phyloP scores from a whole-genome alignment of 2,113 vertebrate species.

The Charadrius vociferus region DNA sequence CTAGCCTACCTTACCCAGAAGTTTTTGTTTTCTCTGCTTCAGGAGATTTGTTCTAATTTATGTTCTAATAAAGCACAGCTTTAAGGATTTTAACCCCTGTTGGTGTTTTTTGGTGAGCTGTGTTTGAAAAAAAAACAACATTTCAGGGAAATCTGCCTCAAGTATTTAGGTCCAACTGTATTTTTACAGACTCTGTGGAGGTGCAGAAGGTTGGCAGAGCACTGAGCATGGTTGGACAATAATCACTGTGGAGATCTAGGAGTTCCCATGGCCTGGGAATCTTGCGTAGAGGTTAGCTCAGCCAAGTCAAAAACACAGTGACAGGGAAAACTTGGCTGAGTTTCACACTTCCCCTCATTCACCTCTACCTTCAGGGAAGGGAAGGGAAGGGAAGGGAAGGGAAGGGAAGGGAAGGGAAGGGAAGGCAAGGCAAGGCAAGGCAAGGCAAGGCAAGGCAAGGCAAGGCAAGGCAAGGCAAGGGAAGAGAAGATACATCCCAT shows the following conservation, averaged over 20 bases:
- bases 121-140: background rate
- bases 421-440: too few relatives aligned
- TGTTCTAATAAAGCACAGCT: background rate
- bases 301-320: accelerated
- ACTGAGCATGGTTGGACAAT: background rate
- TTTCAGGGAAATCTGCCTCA: background rate
- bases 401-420: too few relatives aligned
- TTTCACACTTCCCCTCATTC: background rate
- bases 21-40: too few relatives aligned
- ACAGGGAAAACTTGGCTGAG: background rate
- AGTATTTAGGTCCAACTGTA: background rate
- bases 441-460: too few relatives aligned
- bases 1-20: too few relatives aligned
- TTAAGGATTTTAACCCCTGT: background rate
- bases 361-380: background rate
- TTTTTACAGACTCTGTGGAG: background rate
- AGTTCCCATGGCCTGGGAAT: background rate
- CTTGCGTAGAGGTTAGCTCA: background rate
- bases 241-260: background rate
- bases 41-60: background rate
- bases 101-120: too few relatives aligned
- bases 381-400: background rate
- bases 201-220: background rate
- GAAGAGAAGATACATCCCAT: background rate
- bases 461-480: too few relatives aligned